Evolutionary conservation across 2,888 invertebrate genomes (phyloP).

Genomic region (Zele albiditarsus): DNA sequence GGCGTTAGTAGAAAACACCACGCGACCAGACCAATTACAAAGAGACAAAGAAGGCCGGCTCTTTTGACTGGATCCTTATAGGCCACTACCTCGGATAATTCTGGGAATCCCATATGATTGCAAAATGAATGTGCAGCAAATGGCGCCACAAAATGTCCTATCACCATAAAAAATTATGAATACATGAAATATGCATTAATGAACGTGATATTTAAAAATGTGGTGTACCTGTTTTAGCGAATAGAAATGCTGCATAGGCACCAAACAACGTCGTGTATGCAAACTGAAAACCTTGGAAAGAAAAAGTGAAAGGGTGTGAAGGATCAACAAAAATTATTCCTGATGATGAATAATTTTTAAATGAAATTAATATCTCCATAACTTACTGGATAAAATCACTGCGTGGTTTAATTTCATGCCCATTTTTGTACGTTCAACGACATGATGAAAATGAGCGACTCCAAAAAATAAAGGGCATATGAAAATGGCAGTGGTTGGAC

Average conservation of each 20-base stretch:
- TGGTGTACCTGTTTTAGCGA: conserved; percentile 84
- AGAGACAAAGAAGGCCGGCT: conserved; percentile 78
- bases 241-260: conserved; percentile 93
- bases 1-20: conserved; percentile 87
- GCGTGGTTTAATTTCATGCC: conserved; percentile 83
- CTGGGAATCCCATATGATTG: conserved; percentile 97
- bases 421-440: conserved; percentile 84
- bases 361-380: conserved; percentile 7
- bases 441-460: conserved; percentile 95
- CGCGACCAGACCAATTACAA: conserved; percentile 82
- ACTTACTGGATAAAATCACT: conserved; percentile 83
- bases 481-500: conserved; percentile 84
- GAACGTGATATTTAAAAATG: conserved; percentile 8
- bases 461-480: conserved; percentile 94
- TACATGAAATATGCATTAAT: conserved; percentile 28
- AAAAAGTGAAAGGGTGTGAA: conserved; percentile 44
- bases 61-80: conserved; percentile 77
- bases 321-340: conserved; percentile 16
- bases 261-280: conserved; percentile 94
- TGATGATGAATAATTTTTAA: not conserved
- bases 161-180: conserved; percentile 16
- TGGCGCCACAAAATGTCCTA: conserved; percentile 90
- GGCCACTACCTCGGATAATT: conserved; percentile 82
- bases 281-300: conserved; percentile 86
- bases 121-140: conserved; percentile 94